These are phyloP conservation scores for Drosophila murphyi DNA, from an alignment of 1,140 invertebrate genomes.

Conservation along the genomic window DNA sequence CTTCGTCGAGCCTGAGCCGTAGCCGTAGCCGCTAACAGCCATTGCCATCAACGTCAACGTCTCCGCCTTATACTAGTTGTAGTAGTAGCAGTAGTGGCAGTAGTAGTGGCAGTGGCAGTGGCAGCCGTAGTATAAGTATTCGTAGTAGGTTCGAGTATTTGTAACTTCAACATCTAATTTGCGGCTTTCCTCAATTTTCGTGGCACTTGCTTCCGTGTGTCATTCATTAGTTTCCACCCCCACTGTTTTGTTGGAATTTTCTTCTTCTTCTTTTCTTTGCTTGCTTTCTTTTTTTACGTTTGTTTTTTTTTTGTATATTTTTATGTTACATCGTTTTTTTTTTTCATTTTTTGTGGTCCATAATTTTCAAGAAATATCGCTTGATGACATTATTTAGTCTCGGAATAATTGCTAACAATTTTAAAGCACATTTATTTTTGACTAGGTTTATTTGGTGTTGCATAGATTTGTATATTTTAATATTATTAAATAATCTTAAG, in stretches of 20 bases:
- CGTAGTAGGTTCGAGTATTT: conserved; percentile 35
- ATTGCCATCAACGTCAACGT: not conserved
- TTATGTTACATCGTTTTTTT: conserved; percentile 6
- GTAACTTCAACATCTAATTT: conserved; percentile 68
- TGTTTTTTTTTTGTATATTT: conserved; percentile 32
- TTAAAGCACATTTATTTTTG: too few relatives aligned
- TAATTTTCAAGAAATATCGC: too few relatives aligned
- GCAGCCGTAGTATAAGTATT: not conserved
- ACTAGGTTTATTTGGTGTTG: too few relatives aligned
- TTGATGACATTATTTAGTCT: too few relatives aligned
- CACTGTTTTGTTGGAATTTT: conserved; percentile 6
- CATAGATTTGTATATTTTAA: too few relatives aligned
- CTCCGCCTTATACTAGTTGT: not conserved
- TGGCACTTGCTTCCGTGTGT: conserved; percentile 48
- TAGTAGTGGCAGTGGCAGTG: too few relatives aligned
- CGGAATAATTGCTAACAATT: too few relatives aligned
- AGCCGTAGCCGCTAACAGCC: conserved; percentile 42
- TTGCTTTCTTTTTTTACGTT: conserved; percentile 8
- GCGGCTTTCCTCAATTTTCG: conserved; percentile 59
- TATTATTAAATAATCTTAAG: too few relatives aligned
- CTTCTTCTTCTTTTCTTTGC: not conserved
- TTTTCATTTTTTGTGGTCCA: too few relatives aligned
- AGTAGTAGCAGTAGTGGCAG: too few relatives aligned
- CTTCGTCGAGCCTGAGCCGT: conserved; percentile 26
- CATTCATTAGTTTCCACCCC: conserved; percentile 7